A percentile compares a stretch with the other conserved stretches of the same genome.
Conservation (phyloP, 2,888 invertebrate genomes). For the Elegia similella region DNA sequence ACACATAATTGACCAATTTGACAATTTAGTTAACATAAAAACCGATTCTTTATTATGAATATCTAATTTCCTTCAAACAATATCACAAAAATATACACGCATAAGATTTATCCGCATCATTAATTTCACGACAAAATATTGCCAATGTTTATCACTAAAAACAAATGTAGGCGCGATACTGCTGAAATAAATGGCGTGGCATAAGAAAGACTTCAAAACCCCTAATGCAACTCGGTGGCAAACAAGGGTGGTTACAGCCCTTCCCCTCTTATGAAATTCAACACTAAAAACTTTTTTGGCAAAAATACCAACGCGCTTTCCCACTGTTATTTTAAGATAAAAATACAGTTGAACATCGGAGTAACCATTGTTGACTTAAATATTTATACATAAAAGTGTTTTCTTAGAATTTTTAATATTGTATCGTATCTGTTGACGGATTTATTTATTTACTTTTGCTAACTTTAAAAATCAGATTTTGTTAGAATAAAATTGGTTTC, state of each 20-base stretch:
- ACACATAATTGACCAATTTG: too few species aligned
- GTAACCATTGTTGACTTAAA: not conserved
- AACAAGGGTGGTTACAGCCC: constrained; percentile 15
- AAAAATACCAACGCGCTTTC: not conserved
- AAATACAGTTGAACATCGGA: not conserved
- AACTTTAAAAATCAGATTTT: too few species aligned
- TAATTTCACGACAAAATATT: not conserved
- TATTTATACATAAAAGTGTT: too few species aligned
- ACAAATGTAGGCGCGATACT: not conserved
- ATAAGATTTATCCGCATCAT: not conserved
- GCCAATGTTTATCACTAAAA: not conserved
- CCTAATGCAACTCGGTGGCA: constrained; percentile 13
- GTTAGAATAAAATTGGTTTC: too few species aligned
- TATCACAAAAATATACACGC: too few species aligned
- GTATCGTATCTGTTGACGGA: too few species aligned
- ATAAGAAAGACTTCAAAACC: constrained; percentile 6
- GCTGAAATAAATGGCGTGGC: constrained; percentile 11
- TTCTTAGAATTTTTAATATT: too few species aligned
- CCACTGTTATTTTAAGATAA: not conserved
- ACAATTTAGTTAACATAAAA: too few species aligned
- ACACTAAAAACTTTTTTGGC: constrained; percentile 17
- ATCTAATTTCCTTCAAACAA: too few species aligned
- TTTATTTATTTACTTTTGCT: too few species aligned
- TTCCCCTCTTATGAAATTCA: constrained; percentile 15
- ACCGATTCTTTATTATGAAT: too few species aligned